A percentile compares a stretch with the other conserved stretches of the same genome.
Evolutionary conservation across 2,888 invertebrate species (phyloP).

Genomic region (Taphrorychus bicolor): DNA sequence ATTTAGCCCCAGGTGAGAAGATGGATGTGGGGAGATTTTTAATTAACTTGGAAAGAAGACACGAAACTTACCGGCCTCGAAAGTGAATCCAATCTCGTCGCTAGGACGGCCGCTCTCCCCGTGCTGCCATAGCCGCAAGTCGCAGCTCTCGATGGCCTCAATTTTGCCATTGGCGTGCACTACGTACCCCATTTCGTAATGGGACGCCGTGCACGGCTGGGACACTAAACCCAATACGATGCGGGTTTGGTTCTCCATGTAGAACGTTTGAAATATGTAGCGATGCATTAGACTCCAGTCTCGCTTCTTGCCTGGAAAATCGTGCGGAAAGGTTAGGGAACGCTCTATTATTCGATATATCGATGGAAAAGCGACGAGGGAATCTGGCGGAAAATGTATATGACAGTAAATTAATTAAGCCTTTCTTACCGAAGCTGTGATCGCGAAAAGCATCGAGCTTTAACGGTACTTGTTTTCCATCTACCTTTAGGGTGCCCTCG

Average conservation of each 20-base stretch:
- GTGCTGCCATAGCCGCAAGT: conserved; percentile 67
- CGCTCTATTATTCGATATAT: neutral
- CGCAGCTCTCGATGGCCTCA: conserved; percentile 67
- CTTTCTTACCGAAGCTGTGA: conserved; percentile 74
- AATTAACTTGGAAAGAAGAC: neutral
- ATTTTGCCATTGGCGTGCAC: conserved; percentile 61
- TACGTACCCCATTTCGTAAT: conserved; percentile 72
- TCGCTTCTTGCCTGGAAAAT: conserved; percentile 66
- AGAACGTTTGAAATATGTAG: conserved; percentile 80
- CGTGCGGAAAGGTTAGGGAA: neutral
- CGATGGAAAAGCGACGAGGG: neutral
- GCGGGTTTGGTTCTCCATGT: conserved; percentile 72
- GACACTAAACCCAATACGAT: conserved; percentile 77
- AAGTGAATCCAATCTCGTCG: conserved; percentile 69
- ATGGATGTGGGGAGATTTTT: neutral
- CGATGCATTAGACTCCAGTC: conserved; percentile 80
- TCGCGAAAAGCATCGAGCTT: conserved; percentile 76
- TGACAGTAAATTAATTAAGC: neutral
- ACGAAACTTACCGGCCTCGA: conserved; percentile 62
- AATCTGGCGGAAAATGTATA: too few relatives aligned
- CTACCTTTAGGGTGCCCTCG: conserved; percentile 67
- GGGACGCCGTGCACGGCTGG: conserved; percentile 72
- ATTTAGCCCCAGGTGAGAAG: neutral
- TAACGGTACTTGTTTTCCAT: conserved; percentile 59
- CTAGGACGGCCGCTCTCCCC: conserved; percentile 70